phyloP scores from a whole-genome alignment of 2,797 vertebrate genomes.

The Rhabdophis nuchalis region DNA sequence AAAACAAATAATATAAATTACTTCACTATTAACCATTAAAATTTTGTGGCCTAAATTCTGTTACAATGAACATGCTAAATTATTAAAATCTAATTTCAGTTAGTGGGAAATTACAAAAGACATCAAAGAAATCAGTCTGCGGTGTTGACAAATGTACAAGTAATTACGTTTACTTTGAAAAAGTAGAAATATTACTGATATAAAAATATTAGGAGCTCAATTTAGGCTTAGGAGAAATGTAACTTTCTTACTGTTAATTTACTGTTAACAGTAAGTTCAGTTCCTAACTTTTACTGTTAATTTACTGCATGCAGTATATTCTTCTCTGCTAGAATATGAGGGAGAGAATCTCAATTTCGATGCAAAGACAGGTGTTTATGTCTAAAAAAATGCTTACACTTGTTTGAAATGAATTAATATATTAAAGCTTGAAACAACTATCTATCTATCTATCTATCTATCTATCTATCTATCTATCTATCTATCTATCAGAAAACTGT shows the following conservation, averaged over 20 bases:
- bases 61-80: neutral
- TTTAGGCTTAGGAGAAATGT: neutral
- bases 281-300: neutral
- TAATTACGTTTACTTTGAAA: neutral
- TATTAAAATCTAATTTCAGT: neutral
- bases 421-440: conserved; percentile 12
- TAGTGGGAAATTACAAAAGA: neutral
- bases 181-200: neutral
- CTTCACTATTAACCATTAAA: neutral
- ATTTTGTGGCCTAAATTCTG: neutral
- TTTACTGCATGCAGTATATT: neutral
- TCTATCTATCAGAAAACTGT: too few relatives aligned
- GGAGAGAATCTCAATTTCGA: neutral
- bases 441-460: too few relatives aligned
- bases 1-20: neutral
- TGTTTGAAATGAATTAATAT: neutral
- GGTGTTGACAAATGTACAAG: neutral
- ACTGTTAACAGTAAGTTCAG: too few relatives aligned
- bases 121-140: neutral
- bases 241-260: neutral
- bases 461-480: too few relatives aligned
- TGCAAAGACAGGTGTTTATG: neutral
- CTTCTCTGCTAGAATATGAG: conserved; percentile 12
- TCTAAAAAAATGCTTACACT: neutral
- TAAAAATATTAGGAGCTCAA: neutral